Percentiles rank a stretch among this genome's conserved stretches.
Evolutionary conservation across 2,797 vertebrate species (phyloP).

Genomic region (Takifugu ocellatus): DNA sequence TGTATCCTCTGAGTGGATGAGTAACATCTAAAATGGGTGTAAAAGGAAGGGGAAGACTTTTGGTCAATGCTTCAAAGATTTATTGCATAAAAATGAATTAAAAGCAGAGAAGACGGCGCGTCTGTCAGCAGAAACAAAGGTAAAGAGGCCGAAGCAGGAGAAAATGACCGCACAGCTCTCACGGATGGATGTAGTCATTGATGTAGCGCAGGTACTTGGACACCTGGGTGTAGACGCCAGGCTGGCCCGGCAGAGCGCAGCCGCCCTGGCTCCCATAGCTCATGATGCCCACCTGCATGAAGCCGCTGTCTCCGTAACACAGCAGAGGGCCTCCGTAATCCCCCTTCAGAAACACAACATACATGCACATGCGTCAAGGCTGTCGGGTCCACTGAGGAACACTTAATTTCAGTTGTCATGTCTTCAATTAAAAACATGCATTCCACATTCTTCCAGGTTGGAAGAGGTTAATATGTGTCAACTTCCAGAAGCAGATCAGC

Average conservation of each 20-base stretch:
- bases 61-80: constrained; percentile 41
- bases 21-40: neutral
- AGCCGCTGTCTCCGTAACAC: constrained; percentile 33
- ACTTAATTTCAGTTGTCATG: no score
- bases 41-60: neutral
- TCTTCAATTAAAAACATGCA: no score
- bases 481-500: no score
- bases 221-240: constrained; percentile 41
- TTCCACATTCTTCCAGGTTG: no score
- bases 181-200: neutral
- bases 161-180: neutral
- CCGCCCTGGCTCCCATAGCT: constrained; percentile 53
- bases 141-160: neutral
- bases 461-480: no score
- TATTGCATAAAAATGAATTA: constrained; percentile 22
- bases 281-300: constrained; percentile 68
- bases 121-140: neutral
- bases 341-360: constrained; percentile 45
- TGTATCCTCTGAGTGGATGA: neutral
- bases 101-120: neutral
- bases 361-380: no score
- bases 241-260: neutral
- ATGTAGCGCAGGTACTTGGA: constrained; percentile 24
- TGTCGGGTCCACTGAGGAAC: no score
- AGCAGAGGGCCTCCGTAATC: constrained; percentile 73